Base-by-base conservation (phyloP, 2,888 invertebrate genomes). In the Gryllus longicercus region DNA sequence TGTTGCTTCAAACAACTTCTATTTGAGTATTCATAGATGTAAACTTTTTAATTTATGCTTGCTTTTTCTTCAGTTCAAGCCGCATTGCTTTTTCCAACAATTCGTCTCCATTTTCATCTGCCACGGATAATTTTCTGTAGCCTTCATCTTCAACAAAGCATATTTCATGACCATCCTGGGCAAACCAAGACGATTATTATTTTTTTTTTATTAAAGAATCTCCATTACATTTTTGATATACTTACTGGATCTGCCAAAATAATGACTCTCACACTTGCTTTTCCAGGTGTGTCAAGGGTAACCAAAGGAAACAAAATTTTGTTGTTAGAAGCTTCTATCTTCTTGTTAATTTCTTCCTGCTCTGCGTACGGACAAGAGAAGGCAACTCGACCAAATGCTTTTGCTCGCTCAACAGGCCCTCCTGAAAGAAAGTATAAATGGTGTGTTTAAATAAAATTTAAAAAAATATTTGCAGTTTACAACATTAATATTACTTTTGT, bases 91-190 rank as follows among this genome's bases (percentile, higher is more conserved):
- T 92, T 84, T 94, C 91, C 50, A 99, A 89, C 75, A 93, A 90
- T n/a, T 90, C 89, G 83, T 96, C 94, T 78, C 95, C 95, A 79
- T 93, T 90, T 0, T 94, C 93, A 86, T 99, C 98, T 4, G 95
- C 91, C 84, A 94, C 90, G 0, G 98, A 97, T 74, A 99, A 88
- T 85, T 97, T 91, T 11, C 93, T 88, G 89, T 97, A 99, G 74
- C 94, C 97, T 89, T 98, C 97, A 84, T 98, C 97, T 82, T 98
- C 98, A 10, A 99, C 99, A 87, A 98, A 98, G 88, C 99, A 99
- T 83, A 99, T 99, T 90, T 99, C 99, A 87, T 98, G 98, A 0
- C 92, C 96, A 88, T 98, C 97, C 92, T 92, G 83, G 79, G 87
- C 87, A 80, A 77, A 50, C 82, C 38, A 80, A 82, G 51, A 78